Evolutionary conservation across 2,113 vertebrate species (phyloP).

Genomic region (Tenebrosternarchus preto): DNA sequence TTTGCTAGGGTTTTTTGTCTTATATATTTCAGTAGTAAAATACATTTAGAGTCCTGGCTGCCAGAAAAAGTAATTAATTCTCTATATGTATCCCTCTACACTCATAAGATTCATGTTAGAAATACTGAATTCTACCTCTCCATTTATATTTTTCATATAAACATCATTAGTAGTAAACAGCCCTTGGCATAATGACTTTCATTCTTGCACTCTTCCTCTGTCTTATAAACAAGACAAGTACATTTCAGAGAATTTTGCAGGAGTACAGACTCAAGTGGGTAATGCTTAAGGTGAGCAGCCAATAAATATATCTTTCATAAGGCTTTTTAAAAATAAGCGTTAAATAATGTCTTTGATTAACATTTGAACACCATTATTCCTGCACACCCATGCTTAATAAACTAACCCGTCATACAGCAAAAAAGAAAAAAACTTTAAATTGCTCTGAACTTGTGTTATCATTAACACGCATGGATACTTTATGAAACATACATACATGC

Average conservation of each 20-base stretch:
- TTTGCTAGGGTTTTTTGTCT: slow-evolving; percentile 50
- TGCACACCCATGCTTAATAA: not conserved
- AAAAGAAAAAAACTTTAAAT: not conserved
- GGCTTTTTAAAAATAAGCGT: slow-evolving; percentile 21
- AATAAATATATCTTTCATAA: slow-evolving; percentile 22
- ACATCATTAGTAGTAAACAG: slow-evolving; percentile 9
- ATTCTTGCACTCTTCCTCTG: not conserved
- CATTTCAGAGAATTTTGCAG: slow-evolving; percentile 13
- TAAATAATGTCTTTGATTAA: slow-evolving; percentile 1
- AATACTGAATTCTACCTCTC: not conserved
- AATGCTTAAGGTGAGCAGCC: not conserved
- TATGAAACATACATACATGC: slow-evolving; percentile 20
- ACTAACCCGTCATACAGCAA: slow-evolving; percentile 10
- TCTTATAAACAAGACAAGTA: slow-evolving; percentile 9
- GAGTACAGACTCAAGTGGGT: not conserved
- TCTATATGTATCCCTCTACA: slow-evolving; percentile 33
- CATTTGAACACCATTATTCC: slow-evolving; percentile 9
- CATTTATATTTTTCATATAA: not conserved
- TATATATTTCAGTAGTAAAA: slow-evolving; percentile 70
- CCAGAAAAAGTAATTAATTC: slow-evolving; percentile 50
- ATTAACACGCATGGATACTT: slow-evolving; percentile 54
- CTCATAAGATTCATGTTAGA: slow-evolving; percentile 48
- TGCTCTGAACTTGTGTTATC: not conserved
- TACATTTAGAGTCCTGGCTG: slow-evolving; percentile 61
- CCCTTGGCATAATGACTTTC: slow-evolving; percentile 18